Base-by-base conservation (phyloP, 2,797 vertebrate species). In the Caiman crocodilus region DNA sequence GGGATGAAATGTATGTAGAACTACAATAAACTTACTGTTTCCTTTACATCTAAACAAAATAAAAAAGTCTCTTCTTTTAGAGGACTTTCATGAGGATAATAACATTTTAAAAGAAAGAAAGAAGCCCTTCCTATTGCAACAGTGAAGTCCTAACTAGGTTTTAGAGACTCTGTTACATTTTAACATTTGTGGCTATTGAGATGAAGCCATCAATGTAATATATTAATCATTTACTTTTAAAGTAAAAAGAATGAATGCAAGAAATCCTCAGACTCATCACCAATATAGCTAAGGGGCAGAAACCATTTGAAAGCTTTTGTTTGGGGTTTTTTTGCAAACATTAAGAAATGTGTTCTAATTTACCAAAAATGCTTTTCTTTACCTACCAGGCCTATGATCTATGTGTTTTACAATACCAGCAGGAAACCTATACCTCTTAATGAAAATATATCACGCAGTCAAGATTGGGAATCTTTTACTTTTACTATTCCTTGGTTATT, bases 201-300 rank as follows among this genome's bases (percentile, higher is more conserved):
- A 55, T 59, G 20, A 84, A 93, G 75, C 82, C 81, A 56, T 96
- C 32, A 90, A 88, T 83, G 67, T 32, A 92, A 89, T 12, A 4
- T 84, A 79, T 90, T 78, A 91, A 84, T 96, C 75, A 88, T 69
- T 92, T 95, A 89, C 56, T 88, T 42, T 67, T 20, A 82, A 76
- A 35, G 56, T 84, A 50, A 80, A 92, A 65, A 61, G 28, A 88
- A 25, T 16, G 14, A 82, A 32, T 30, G 4, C 64, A 93, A 60
- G 61, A 76, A 90, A 76, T 42, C 85, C 7, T 87, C 92, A 55
- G 77, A 12, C 56, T 82, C 90, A 76, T 80, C 94, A 79, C 81
- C 84, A 85, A 2, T 84, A 25, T 18, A 85, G 77, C 2, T 90
- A 78, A 89, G 35, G 55, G 78, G 30, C 21, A 93, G 28, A 58